phyloP scores from a whole-genome alignment of 2,888 invertebrate species.

The Idaea aversata region DNA sequence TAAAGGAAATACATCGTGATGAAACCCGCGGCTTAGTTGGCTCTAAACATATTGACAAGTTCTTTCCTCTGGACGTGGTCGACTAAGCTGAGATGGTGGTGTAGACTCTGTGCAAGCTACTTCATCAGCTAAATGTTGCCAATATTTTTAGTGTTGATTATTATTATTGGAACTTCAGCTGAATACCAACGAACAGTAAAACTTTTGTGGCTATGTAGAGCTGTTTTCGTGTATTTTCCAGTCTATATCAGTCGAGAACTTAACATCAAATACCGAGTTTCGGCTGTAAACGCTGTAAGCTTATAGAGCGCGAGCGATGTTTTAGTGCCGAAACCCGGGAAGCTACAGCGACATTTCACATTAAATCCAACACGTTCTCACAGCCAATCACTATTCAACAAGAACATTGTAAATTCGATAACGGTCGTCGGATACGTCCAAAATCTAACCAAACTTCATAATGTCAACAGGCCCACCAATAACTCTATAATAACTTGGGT shows the following conservation, averaged over 20 bases:
- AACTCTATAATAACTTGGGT: slow-evolving; percentile 21
- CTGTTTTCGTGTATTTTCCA: background rate
- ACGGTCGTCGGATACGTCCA: background rate
- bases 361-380: background rate
- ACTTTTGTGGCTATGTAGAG: too few species aligned
- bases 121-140: too few species aligned
- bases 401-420: background rate
- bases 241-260: background rate
- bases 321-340: background rate
- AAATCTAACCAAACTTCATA: slow-evolving; percentile 21
- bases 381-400: background rate
- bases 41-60: too few species aligned
- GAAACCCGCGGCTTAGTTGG: too few species aligned
- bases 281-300: background rate
- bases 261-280: background rate
- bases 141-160: too few species aligned
- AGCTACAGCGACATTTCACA: background rate
- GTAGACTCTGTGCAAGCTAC: too few species aligned
- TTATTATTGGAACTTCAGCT: too few species aligned
- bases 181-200: too few species aligned
- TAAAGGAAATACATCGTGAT: too few species aligned
- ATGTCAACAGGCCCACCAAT: slow-evolving; percentile 22
- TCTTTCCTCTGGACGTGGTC: too few species aligned
- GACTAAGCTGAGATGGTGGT: too few species aligned
- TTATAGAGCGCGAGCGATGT: background rate